Percentiles rank a stretch among this genome's conserved stretches.
Conservation (phyloP, 2,113 vertebrate species). For the Stigmatopora nigra region DNA sequence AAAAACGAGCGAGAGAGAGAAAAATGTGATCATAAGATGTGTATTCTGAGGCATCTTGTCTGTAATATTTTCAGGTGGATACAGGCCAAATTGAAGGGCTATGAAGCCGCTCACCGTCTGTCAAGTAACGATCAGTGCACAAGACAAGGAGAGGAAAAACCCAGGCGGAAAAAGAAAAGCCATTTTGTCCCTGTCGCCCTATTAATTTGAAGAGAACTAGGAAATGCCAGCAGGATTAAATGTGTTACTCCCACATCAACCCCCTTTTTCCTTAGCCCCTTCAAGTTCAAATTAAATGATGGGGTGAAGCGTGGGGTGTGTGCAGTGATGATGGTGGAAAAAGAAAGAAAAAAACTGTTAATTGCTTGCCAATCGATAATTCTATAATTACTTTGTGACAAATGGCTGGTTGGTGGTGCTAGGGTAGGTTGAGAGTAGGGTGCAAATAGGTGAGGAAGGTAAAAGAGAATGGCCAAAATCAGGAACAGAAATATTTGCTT, state of each 20-base stretch:
- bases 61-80: constrained; percentile 23
- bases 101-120: constrained; percentile 43
- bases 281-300: constrained; percentile 72
- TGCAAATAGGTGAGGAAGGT: constrained; percentile 55
- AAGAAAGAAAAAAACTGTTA: constrained; percentile 67
- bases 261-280: constrained; percentile 40
- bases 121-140: constrained; percentile 55
- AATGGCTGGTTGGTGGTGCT: constrained; percentile 70
- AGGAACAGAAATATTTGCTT: constrained; percentile 78
- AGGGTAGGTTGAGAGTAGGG: constrained; percentile 44
- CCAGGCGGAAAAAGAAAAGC: constrained; percentile 53
- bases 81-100: constrained; percentile 27
- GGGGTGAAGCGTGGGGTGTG: constrained; percentile 31
- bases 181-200: constrained; percentile 63
- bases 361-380: constrained; percentile 78
- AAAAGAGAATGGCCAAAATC: constrained; percentile 66
- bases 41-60: constrained; percentile 17
- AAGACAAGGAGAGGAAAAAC: constrained; percentile 44
- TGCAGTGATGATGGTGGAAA: constrained; percentile 34
- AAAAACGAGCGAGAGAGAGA: constrained; percentile 3
- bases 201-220: constrained; percentile 70
- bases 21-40: constrained; percentile 7
- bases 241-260: constrained; percentile 61
- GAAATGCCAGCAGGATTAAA: constrained; percentile 72
- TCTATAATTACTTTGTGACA: constrained; percentile 82